Evolutionary conservation across 1,140 invertebrate species (phyloP).

Genomic region (Drosophila kikkawai): DNA sequence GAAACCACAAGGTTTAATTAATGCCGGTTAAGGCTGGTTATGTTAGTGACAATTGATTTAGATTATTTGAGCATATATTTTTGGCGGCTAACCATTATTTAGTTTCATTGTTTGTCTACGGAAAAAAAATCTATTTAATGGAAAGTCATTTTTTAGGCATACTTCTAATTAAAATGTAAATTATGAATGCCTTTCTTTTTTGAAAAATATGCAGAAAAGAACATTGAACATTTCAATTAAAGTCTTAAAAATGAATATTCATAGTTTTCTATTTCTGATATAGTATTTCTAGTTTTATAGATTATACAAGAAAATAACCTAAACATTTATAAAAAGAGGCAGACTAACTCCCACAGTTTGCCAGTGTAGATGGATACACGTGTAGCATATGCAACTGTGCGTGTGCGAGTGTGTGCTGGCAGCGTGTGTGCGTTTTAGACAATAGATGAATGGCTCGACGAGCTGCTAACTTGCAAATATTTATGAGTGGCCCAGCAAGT

Average conservation of each 20-base stretch:
- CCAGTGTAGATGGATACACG: constrained; percentile 24
- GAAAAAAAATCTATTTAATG: not conserved
- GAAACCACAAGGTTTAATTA: not conserved
- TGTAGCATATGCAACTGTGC: constrained; percentile 30
- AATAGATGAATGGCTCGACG: constrained; percentile 82
- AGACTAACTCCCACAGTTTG: not conserved
- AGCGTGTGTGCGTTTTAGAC: constrained; percentile 61
- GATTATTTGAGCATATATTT: constrained; percentile 4
- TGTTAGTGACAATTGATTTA: constrained; percentile 7
- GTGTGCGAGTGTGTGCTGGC: constrained; percentile 25
- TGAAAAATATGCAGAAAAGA: not conserved
- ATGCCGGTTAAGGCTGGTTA: constrained; percentile 1
- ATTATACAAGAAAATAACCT: no score
- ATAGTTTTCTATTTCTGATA: no score
- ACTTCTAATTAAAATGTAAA: not conserved
- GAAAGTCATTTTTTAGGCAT: not conserved
- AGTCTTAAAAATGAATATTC: not conserved
- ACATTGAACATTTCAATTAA: not conserved
- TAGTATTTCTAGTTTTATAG: not conserved
- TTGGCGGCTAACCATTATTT: constrained; percentile 7
- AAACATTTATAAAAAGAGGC: not conserved
- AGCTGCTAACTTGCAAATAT: constrained; percentile 84
- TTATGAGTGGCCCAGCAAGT: constrained; percentile 81
- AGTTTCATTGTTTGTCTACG: not conserved
- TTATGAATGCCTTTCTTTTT: not conserved